Conservation (phyloP, 2,113 vertebrate species). For the Nibea albiflora region DNA sequence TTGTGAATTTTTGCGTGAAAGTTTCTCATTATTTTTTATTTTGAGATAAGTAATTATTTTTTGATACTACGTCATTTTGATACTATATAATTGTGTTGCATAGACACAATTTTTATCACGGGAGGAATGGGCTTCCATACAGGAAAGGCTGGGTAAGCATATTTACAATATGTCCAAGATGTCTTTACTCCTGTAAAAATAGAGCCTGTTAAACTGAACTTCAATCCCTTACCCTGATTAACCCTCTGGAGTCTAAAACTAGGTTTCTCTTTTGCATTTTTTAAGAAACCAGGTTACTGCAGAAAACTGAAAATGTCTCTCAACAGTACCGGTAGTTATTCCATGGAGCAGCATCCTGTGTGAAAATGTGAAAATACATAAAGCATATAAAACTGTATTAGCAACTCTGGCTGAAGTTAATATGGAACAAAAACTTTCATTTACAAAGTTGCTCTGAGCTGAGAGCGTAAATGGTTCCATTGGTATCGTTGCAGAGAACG, state of each 20-base stretch:
- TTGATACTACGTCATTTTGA: too few species aligned
- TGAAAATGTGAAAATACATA: background rate
- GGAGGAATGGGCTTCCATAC: too few species aligned
- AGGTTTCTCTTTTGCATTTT: background rate
- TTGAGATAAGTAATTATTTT: too few species aligned
- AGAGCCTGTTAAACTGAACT: slow-evolving; percentile 11
- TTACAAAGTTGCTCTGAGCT: background rate
- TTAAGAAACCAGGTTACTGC: slow-evolving; percentile 10
- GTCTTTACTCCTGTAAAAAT: background rate
- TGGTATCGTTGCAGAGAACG: background rate
- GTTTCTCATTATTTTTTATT: too few species aligned
- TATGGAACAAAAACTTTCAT: background rate
- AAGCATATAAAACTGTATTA: background rate
- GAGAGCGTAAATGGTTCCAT: background rate
- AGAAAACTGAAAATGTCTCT: slow-evolving; percentile 1
- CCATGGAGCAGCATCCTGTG: background rate
- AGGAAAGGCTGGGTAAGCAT: background rate
- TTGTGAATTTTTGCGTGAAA: too few species aligned
- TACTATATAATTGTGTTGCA: too few species aligned
- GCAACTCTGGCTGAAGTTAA: background rate
- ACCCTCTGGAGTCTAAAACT: background rate
- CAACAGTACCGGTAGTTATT: background rate
- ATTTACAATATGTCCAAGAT: background rate
- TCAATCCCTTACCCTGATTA: slow-evolving; percentile 2
- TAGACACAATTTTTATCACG: too few species aligned